Conservation (phyloP, 1,140 invertebrate genomes). For the Caenorhabditis briggsae region DNA sequence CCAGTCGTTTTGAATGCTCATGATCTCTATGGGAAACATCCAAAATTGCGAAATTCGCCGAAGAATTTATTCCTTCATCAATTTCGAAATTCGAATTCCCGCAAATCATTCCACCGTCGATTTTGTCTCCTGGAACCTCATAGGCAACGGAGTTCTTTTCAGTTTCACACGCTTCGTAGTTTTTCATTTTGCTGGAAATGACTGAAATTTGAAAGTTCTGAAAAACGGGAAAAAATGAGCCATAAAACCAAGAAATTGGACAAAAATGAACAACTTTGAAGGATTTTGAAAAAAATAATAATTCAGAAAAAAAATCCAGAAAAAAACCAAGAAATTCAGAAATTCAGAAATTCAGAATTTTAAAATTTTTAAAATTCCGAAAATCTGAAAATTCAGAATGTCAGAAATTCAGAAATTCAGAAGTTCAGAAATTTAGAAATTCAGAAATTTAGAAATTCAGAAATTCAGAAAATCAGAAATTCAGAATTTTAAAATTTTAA, state of each 20-base stretch:
- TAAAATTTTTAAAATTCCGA: no score
- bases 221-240: no score
- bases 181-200: not conserved
- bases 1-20: not conserved
- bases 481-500: not conserved
- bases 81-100: not conserved
- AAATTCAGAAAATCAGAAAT: not conserved
- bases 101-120: not conserved
- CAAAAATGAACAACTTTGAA: no score
- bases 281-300: no score
- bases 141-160: not conserved
- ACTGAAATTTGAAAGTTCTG: no score
- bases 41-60: not conserved
- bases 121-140: not conserved
- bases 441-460: not conserved
- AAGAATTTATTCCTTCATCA: not conserved
- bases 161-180: not conserved
- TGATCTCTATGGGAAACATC: not conserved
- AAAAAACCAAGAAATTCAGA: no score
- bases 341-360: no score
- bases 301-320: no score
- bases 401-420: no score
- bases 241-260: no score
- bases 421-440: no score
- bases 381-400: no score